Evolutionary conservation across 2,888 invertebrate species (phyloP).

Genomic region (Steinernema carpocapsae): DNA sequence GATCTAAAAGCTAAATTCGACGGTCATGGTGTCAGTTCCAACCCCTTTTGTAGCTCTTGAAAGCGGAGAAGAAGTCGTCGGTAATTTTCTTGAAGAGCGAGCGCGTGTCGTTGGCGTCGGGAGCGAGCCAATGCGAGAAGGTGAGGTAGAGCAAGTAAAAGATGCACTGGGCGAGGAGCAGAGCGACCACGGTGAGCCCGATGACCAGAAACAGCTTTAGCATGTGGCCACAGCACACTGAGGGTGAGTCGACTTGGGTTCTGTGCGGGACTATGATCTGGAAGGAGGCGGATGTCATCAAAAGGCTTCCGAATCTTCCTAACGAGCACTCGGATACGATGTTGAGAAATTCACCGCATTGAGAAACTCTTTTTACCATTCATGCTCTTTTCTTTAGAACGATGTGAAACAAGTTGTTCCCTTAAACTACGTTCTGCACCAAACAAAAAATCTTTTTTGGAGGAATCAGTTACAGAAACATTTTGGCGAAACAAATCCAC

Average conservation of each 20-base stretch:
- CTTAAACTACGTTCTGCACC: too few relatives aligned
- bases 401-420: too few relatives aligned
- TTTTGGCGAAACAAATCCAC: too few relatives aligned
- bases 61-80: conserved; percentile 20
- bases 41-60: conserved; percentile 19
- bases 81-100: conserved; percentile 16
- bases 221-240: conserved; percentile 22
- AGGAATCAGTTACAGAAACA: too few relatives aligned
- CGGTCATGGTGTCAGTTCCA: neutral
- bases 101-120: conserved; percentile 15
- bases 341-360: too few relatives aligned
- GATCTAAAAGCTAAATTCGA: neutral
- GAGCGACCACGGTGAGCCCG: neutral
- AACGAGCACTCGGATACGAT: too few relatives aligned
- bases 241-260: conserved; percentile 8
- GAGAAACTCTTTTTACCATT: too few relatives aligned
- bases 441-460: too few relatives aligned
- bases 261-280: conserved; percentile 23
- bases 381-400: too few relatives aligned
- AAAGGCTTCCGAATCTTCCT: too few relatives aligned
- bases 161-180: conserved; percentile 14
- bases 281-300: too few relatives aligned
- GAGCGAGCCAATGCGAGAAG: conserved; percentile 8
- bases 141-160: conserved; percentile 7
- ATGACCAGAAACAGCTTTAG: conserved; percentile 1